Percentiles rank a stretch among this genome's conserved stretches.
Conservation (phyloP, 2,113 vertebrate species). For the Oostethus manadensis region DNA sequence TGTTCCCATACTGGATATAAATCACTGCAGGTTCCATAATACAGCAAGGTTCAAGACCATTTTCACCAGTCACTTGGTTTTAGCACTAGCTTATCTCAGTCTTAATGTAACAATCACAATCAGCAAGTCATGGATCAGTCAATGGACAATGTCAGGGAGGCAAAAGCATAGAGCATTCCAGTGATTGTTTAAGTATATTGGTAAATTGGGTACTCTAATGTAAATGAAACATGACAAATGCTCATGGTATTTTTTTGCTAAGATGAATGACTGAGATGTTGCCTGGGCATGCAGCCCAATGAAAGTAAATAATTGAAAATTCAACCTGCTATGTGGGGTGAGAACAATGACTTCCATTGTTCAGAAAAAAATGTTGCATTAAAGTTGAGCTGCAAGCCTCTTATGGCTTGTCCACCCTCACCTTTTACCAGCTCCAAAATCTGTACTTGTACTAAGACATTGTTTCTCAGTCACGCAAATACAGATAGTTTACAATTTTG, state of each 20-base stretch:
- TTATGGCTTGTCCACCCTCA: constrained; percentile 6
- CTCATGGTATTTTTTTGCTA: constrained; percentile 1
- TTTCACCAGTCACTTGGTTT: neutral
- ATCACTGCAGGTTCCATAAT: neutral
- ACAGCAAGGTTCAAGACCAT: neutral
- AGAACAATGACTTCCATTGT: constrained; percentile 52
- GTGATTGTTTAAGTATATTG: neutral
- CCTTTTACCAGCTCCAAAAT: constrained; percentile 14
- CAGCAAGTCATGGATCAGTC: neutral
- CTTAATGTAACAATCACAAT: neutral
- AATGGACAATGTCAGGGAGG: neutral
- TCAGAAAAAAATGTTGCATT: constrained; percentile 22
- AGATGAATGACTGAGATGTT: constrained; percentile 2
- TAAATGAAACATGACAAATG: neutral
- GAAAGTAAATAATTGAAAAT: constrained; percentile 45
- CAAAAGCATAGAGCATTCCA: neutral
- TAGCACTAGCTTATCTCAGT: neutral
- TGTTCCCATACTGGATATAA: too few relatives aligned
- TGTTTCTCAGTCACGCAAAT: too few relatives aligned
- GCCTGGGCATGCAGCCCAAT: constrained; percentile 14
- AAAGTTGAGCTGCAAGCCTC: constrained; percentile 18
- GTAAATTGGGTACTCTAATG: neutral
- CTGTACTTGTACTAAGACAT: neutral
- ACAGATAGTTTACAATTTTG: too few relatives aligned
- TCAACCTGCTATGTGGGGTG: constrained; percentile 43